These are phyloP conservation scores for Aplysina aerophoba DNA, from an alignment of 37 sponge, comb jelly and placozoan species.

Conservation along the genomic window DNA sequence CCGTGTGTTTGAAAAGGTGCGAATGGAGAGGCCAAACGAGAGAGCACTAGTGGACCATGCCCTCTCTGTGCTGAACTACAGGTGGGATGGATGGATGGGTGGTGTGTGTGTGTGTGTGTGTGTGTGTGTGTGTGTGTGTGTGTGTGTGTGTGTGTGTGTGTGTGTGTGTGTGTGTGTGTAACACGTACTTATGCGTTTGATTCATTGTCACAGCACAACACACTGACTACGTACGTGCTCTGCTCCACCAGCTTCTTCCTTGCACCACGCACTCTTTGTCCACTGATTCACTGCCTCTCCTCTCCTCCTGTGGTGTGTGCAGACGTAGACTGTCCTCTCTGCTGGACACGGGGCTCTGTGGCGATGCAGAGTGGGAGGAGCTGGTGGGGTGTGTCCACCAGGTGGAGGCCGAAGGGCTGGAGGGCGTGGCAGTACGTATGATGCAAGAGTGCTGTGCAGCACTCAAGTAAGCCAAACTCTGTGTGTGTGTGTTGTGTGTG, in stretches of 20 bases:
- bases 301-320: neutral
- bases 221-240: too few relatives aligned
- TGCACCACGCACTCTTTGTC: neutral
- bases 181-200: slow-evolving; percentile 11
- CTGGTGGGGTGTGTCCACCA: neutral
- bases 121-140: slow-evolving; percentile 13
- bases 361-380: too few relatives aligned
- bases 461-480: neutral
- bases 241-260: too few relatives aligned
- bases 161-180: slow-evolving; percentile 36
- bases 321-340: too few relatives aligned
- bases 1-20: neutral
- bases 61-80: neutral
- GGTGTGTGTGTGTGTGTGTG: neutral
- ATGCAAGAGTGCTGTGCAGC: neutral
- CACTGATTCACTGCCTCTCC: too few relatives aligned
- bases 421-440: neutral
- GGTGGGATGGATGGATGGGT: too few relatives aligned
- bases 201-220: too few relatives aligned
- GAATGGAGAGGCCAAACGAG: neutral
- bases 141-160: slow-evolving; percentile 34
- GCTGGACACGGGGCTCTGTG: too few relatives aligned
- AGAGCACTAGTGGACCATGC: neutral
- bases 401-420: neutral
- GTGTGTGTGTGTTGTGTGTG: too few relatives aligned